phyloP scores from a whole-genome alignment of 2,113 vertebrate genomes.

The Psophia crepitans region DNA sequence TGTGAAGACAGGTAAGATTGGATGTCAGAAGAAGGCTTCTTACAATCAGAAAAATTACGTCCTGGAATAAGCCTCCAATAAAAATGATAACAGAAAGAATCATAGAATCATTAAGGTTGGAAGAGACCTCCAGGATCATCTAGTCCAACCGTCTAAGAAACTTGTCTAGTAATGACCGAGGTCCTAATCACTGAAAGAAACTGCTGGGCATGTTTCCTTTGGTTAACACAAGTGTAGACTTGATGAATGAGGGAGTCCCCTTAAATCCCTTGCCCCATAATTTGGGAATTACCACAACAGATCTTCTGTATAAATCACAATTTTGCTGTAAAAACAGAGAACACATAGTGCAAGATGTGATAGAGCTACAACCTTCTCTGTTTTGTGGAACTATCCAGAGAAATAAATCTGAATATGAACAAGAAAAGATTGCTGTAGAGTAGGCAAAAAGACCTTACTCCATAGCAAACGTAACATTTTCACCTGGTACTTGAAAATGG shows the following conservation, averaged over 20 bases:
- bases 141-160: no score
- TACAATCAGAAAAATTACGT: not conserved
- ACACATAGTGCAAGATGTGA: not conserved
- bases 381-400: not conserved
- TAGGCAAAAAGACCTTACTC: not conserved
- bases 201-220: not conserved
- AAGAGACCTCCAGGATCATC: no score
- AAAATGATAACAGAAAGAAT: not conserved
- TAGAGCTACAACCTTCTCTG: not conserved
- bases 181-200: not conserved
- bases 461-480: not conserved
- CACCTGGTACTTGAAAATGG: not conserved
- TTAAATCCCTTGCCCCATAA: not conserved
- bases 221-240: not conserved
- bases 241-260: not conserved
- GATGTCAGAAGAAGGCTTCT: not conserved
- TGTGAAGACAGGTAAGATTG: not conserved
- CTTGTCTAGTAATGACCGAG: not conserved
- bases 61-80: not conserved
- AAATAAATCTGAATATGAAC: not conserved
- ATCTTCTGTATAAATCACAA: not conserved
- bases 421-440: not conserved
- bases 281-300: not conserved
- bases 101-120: no score
- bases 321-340: not conserved